Base-by-base conservation (phyloP, 2,113 vertebrate species). In the Pterophyllum scalare region DNA sequence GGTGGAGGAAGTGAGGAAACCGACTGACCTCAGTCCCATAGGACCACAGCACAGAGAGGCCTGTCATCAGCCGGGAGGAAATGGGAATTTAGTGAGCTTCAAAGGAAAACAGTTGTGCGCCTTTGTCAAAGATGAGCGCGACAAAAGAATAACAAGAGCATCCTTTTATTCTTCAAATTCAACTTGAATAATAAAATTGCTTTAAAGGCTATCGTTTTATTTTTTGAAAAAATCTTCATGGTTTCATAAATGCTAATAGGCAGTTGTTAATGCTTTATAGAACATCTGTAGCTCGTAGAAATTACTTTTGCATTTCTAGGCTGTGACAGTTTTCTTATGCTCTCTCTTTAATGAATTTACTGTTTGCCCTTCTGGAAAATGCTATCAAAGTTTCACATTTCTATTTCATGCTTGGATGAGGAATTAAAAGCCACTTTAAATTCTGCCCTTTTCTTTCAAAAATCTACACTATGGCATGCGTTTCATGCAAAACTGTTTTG, bases 1-100 rank as follows among this genome's bases (percentile, higher is more conserved):
- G 77, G 82, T 17, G 86, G 88, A 91, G 96, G 96, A 96, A 96
- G 94, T 93, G 94, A 96, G 93, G 91, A 92, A 84, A 94, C 83
- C 79, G 60, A 49, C 81, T 61, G 87, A 91, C n/a, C 88, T 82
- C 60, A 20, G 40, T 89, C 85, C 83, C 82, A 64, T 79, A 89
- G 87, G 95, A 86, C 59, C 78, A 72, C 9, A 40, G 65, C 20
- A 33, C 14, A 17, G 43, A 78, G 59, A 65, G 33, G 52, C n/a
- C 59, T 20, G 83, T 72, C 85, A 82, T 40, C 79, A 26, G 5
- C 6, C 62, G 14, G 72, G 77, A 87, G 90, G 88, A 92, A 90
- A 67, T 11, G 78, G 83, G 72, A 62, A 70, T 56, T 79, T n/a
- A 59, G 28, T 13, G n/a, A 11, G 22, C 59, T 46, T 70, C 58